Base-by-base conservation (phyloP, 1,140 invertebrate species). In the Eulimnadia texana region DNA sequence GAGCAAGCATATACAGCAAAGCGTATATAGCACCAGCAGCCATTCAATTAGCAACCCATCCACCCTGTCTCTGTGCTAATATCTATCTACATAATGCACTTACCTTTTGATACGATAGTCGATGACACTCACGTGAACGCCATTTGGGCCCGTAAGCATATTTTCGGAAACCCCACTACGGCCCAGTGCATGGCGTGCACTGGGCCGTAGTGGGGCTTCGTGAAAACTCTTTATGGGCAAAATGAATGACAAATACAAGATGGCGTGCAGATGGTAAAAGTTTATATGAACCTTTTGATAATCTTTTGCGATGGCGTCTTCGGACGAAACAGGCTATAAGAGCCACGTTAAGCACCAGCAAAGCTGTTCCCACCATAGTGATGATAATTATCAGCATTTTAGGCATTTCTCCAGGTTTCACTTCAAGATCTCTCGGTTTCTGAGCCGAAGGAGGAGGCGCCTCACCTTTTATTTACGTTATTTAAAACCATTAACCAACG, bases 301-400 rank as follows among this genome's bases (percentile, higher is more conserved):
- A 64, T 29, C 70, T 61, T 62, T 74, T 72, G 64, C 73, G 76
- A 78, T 72, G 76, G 80, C 75, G 79, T 70, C 84, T 79, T 69
- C 87, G 82, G 61, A 93, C 81, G 75, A 90, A 93, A 74, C 88
- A 92, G 59, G 88, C 84, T 64, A 93, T 87, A 70, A 93, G 78
- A 62, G 90, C 80, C 67, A 92, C 82, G 74, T 92, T 92, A 68
- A 91, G 78, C 25, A 85, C 72, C 25, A 88, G 79, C 55, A 88
- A 76, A 47, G 81, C 78, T 52, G 83, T 80, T 23, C 84, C 85
- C 10, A 86, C 79, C 27, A 86, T 77, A 60, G 82, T 84, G 49
- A 86, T 83, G 25, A 83, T 76, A 58, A 86, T 79, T 55, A 88
- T 81, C 66, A 92, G 80, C 64, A 90, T 74, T 53, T 77, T 70